Evolutionary conservation across 35 echinoderm and acorn worm genomes (phyloP).

Genomic region (Apostichopus japonicus): DNA sequence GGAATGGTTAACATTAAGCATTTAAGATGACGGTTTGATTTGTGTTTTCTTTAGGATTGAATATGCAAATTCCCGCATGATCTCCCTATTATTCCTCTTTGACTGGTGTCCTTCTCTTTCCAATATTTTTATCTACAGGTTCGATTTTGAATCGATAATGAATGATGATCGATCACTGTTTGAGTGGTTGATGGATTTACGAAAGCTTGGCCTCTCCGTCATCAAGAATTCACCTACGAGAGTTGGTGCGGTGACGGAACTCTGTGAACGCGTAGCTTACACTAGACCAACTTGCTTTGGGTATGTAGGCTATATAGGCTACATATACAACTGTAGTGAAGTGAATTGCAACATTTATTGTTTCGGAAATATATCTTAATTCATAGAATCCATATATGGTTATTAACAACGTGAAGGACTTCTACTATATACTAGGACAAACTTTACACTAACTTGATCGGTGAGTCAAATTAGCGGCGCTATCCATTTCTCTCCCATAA

Average conservation of each 20-base stretch:
- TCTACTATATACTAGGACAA: no score
- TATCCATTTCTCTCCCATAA: no score
- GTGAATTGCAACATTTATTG: no score
- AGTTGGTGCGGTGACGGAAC: constrained; percentile 36
- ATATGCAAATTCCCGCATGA: not conserved
- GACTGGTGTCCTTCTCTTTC: not conserved
- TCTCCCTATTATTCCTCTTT: not conserved
- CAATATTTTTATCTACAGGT: constrained; percentile 9
- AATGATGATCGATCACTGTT: constrained; percentile 56
- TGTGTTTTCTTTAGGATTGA: no score
- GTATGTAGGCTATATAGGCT: constrained; percentile 39
- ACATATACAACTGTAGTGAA: no score
- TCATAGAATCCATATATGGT: no score
- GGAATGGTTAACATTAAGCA: no score
- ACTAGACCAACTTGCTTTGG: constrained; percentile 61
- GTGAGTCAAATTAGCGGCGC: no score
- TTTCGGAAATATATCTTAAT: no score
- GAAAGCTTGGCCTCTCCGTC: constrained; percentile 55
- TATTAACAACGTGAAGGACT: no score
- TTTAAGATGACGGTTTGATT: no score
- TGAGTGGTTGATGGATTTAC: constrained; percentile 62
- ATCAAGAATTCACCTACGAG: constrained; percentile 59
- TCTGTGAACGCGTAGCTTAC: constrained; percentile 62
- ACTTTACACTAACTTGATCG: no score
- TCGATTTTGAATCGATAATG: constrained; percentile 62